Evolutionary conservation across 2,113 vertebrate genomes (phyloP).

Genomic region (Amblyopsis rosae): DNA sequence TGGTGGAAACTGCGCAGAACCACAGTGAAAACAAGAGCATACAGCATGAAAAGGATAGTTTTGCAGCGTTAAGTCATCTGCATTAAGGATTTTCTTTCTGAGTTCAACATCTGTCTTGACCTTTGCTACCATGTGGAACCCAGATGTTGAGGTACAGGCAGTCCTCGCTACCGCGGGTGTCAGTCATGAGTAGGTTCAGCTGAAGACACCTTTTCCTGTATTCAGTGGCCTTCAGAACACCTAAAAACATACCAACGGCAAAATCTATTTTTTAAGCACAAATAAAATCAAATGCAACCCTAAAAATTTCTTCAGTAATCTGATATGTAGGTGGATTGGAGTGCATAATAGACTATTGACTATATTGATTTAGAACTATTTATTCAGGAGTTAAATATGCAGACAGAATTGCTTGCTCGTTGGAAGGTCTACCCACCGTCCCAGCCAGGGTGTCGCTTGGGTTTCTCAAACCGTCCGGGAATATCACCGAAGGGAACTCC

Average conservation of each 20-base stretch:
- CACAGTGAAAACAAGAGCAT: not conserved
- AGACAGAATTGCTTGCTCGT: not conserved
- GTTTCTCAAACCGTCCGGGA: constrained; percentile 82
- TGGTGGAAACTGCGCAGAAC: constrained; percentile 77
- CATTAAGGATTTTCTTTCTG: not conserved
- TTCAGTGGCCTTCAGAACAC: constrained; percentile 75
- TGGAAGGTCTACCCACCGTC: constrained; percentile 74
- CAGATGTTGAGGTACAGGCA: constrained; percentile 97
- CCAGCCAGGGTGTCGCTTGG: constrained; percentile 88
- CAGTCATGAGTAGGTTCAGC: constrained; percentile 70
- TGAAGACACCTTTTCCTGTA: constrained; percentile 83
- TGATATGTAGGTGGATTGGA: not conserved
- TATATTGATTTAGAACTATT: not conserved
- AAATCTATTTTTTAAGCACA: not conserved
- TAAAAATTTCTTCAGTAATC: not conserved
- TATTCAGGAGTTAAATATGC: not conserved
- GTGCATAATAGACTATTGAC: too few relatives aligned
- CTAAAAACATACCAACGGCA: constrained; percentile 59
- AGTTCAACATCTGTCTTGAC: not conserved
- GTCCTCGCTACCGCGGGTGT: constrained; percentile 79
- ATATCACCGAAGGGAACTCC: constrained; percentile 90
- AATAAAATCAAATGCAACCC: not conserved
- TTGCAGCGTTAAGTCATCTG: not conserved
- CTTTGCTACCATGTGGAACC: not conserved
- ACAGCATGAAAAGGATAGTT: not conserved